A percentile compares a stretch with the other conserved stretches of the same genome.
These are phyloP conservation scores for Pyrgus malvae DNA, from an alignment of 2,888 invertebrate genomes.

Conservation along the genomic window DNA sequence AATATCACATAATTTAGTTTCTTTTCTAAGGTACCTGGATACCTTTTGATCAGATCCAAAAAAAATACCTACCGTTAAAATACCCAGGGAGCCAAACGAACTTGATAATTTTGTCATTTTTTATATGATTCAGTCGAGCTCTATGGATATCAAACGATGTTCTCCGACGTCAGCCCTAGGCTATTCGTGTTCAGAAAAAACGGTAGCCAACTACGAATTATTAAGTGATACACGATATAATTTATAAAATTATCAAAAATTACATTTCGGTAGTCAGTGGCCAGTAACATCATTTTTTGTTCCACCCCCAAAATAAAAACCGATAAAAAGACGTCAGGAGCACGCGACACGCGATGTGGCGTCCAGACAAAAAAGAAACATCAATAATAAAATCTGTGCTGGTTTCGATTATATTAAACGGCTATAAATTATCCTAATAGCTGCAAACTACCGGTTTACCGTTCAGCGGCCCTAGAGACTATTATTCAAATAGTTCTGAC, in stretches of 20 bases:
- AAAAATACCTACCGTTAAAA: too few relatives aligned
- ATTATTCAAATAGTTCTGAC: conserved; percentile 3
- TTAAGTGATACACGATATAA: conserved; percentile 69
- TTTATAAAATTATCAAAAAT: conserved; percentile 80
- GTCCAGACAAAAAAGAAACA: conserved; percentile 60
- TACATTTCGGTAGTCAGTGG: conserved; percentile 80
- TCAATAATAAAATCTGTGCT: conserved; percentile 73
- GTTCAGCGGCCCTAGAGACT: conserved; percentile 40
- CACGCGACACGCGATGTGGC: conserved; percentile 79
- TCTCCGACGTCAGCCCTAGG: conserved; percentile 1
- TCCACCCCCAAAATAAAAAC: conserved; percentile 60
- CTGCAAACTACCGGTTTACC: conserved; percentile 57
- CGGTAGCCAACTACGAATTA: conserved; percentile 65
- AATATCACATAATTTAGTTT: too few relatives aligned
- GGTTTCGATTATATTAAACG: conserved; percentile 71
- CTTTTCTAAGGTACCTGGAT: too few relatives aligned
- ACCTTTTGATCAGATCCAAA: too few relatives aligned
- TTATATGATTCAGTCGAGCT: background rate
- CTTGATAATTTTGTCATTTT: background rate
- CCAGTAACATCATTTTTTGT: conserved; percentile 73
- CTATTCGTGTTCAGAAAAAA: conserved; percentile 40
- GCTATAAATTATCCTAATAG: conserved; percentile 80
- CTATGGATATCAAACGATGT: conserved; percentile 6
- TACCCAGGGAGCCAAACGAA: background rate
- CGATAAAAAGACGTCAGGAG: conserved; percentile 64